A percentile compares a stretch with the other conserved stretches of the same genome.
These are phyloP conservation scores for Rafetus swinhoei DNA, from an alignment of 2,113 vertebrate genomes.

Conservation along the genomic window DNA sequence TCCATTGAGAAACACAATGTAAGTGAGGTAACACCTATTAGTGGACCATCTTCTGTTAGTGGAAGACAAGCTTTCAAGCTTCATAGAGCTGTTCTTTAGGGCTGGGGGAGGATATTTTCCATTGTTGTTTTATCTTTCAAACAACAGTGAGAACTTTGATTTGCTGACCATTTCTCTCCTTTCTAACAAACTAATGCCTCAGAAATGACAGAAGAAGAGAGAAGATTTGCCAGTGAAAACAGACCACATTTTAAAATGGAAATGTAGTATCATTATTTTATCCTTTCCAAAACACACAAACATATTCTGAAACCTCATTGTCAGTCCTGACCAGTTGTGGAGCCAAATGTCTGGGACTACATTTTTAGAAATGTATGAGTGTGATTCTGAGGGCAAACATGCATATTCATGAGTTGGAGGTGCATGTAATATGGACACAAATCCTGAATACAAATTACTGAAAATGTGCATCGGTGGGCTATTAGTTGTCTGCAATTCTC, in stretches of 20 bases:
- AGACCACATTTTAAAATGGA: background rate
- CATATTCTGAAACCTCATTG: too few species aligned
- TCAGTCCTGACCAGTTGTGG: rapidly evolving
- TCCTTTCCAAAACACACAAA: background rate
- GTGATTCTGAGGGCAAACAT: background rate
- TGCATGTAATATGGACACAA: background rate
- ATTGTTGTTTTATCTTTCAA: background rate
- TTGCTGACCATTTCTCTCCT: background rate
- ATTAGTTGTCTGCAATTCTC: rapidly evolving
- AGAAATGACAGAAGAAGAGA: background rate
- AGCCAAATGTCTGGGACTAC: background rate
- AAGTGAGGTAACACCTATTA: background rate
- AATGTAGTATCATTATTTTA: background rate
- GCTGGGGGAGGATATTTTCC: background rate
- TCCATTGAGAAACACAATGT: background rate
- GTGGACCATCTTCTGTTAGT: background rate
- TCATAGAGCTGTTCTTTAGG: background rate
- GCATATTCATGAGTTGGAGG: background rate
- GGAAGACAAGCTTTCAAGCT: background rate
- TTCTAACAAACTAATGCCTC: background rate
- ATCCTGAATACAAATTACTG: rapidly evolving
- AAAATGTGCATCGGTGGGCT: background rate
- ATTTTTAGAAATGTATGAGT: background rate
- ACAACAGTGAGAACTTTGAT: background rate
- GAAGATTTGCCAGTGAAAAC: background rate